A percentile compares a stretch with the other conserved stretches of the same genome.
phyloP scores from a whole-genome alignment of 2,113 vertebrate species.

The Heptranchias perlo region DNA sequence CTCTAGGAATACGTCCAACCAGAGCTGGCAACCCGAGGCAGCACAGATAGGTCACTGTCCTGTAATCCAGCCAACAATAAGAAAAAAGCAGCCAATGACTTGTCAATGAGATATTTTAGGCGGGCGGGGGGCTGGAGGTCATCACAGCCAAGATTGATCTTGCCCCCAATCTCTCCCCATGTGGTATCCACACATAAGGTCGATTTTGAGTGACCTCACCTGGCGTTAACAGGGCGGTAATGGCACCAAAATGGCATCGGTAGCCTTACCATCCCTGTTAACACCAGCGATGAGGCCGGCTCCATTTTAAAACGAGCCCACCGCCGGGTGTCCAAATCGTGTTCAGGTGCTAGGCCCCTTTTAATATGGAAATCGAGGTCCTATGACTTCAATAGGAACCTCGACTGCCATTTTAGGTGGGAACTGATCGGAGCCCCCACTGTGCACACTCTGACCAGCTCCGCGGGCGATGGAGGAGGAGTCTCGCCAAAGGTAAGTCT shows the following conservation, averaged over 20 bases:
- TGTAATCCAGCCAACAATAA: neutral
- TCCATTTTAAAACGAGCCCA: no score
- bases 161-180: neutral
- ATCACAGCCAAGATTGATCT: neutral
- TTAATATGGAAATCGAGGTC: no score
- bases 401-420: no score
- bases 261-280: neutral
- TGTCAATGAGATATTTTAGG: neutral
- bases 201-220: neutral
- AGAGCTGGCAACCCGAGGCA: no score
- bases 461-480: neutral
- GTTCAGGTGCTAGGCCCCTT: no score
- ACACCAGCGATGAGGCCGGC: no score
- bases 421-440: neutral
- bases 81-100: neutral
- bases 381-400: no score
- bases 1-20: neutral
- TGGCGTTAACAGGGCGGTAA: neutral
- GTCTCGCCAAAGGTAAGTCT: neutral
- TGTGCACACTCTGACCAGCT: neutral
- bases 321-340: no score
- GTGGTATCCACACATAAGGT: neutral
- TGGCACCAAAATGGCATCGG: neutral
- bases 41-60: neutral
- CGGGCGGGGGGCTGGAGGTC: no score